Evolutionary conservation across 2,888 invertebrate genomes (phyloP).

Genomic region (Hydroisotoma schaefferi): DNA sequence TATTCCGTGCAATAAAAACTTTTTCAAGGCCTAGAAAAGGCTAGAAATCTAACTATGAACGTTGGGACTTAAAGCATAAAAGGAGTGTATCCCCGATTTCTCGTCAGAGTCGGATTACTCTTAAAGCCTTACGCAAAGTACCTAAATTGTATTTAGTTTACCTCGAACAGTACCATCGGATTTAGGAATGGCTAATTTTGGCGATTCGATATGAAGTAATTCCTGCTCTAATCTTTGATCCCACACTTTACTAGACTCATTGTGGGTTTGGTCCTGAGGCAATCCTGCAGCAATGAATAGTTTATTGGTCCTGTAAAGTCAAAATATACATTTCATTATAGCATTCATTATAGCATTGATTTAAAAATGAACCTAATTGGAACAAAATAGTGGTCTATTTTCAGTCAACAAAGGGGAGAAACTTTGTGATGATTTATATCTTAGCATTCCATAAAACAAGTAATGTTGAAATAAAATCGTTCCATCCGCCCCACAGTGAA

Average conservation of each 20-base stretch:
- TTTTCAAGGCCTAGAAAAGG: too few species aligned
- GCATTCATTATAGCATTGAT: neutral
- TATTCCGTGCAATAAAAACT: too few species aligned
- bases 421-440: too few species aligned
- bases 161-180: slow-evolving; percentile 46
- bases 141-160: slow-evolving; percentile 11
- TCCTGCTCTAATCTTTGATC: slow-evolving; percentile 44
- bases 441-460: too few species aligned
- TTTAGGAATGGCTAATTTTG: slow-evolving; percentile 47
- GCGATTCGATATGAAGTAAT: slow-evolving; percentile 31
- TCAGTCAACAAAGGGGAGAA: too few species aligned
- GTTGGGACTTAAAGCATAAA: too few species aligned
- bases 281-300: slow-evolving; percentile 40
- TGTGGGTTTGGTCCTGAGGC: slow-evolving; percentile 25
- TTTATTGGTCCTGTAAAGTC: slow-evolving; percentile 34
- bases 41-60: too few species aligned
- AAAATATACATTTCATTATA: neutral
- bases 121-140: neutral
- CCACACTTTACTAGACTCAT: slow-evolving; percentile 32
- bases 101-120: too few species aligned
- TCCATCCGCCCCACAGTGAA: too few species aligned
- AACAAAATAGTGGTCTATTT: neutral
- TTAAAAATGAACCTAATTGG: neutral
- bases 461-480: too few species aligned
- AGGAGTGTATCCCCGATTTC: too few species aligned